phyloP scores from a whole-genome alignment of 2,888 invertebrate genomes.

The Apoda limacodes region DNA sequence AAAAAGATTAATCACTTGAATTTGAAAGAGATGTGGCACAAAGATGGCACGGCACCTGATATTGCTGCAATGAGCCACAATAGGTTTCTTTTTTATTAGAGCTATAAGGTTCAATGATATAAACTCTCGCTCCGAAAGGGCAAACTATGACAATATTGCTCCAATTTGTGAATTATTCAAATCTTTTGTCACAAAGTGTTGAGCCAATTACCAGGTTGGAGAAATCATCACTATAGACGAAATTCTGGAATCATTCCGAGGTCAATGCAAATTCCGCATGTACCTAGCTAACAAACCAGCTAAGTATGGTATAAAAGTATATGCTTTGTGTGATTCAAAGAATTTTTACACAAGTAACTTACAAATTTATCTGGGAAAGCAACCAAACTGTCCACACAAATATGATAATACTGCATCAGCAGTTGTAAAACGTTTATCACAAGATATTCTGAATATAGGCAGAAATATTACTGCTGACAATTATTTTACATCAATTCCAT shows the following conservation, averaged over 20 bases:
- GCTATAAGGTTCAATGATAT: constrained; percentile 9
- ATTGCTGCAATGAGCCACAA: constrained; percentile 6
- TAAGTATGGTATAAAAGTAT: constrained; percentile 16
- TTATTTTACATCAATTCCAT: constrained; percentile 10
- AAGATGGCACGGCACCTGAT: constrained; percentile 13
- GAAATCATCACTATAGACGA: constrained; percentile 15
- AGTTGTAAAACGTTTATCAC: constrained; percentile 1
- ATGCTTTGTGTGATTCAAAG: constrained; percentile 3
- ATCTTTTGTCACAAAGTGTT: constrained; percentile 9
- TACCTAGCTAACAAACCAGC: constrained; percentile 16
- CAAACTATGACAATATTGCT: constrained; percentile 9
- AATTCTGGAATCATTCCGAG: constrained; percentile 15
- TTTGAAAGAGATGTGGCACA: constrained; percentile 9
- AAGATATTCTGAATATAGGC: constrained; percentile 1
- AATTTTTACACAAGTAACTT: constrained; percentile 1
- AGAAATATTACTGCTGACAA: constrained; percentile 14
- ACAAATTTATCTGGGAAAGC: constrained; percentile 3
- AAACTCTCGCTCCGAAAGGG: constrained; percentile 4
- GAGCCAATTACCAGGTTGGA: constrained; percentile 7
- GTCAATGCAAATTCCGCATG: constrained; percentile 14
- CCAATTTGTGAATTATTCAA: constrained; percentile 9
- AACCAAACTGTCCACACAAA: constrained; percentile 1
- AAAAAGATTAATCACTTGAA: constrained; percentile 11
- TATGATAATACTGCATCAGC: background rate
- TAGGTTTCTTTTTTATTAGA: constrained; percentile 10